Evolutionary conservation across 2,888 invertebrate species (phyloP), one percentile per base, ranked within the genome.

Genomic region (Crocallis elinguaria): DNA sequence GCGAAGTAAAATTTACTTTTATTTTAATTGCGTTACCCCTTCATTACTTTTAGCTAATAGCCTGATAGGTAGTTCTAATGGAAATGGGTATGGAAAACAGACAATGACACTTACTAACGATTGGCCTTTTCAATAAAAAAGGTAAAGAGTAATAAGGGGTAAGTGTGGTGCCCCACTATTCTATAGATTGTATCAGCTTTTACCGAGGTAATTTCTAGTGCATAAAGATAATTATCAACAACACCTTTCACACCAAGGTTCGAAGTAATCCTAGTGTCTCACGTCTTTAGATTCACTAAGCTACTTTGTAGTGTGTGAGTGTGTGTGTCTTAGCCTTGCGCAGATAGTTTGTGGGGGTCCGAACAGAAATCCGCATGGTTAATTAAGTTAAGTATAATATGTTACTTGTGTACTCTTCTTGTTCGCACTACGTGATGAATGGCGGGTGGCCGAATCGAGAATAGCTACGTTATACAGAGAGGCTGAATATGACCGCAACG

Each of bases 151-250:
- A n/a, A n/a, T n/a, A n/a, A n/a, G n/a, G n/a, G 21, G 41, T 25
- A 17, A 25, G 46, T 46, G 46, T 42, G 37, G 13, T 33, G 25
- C 41, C 23, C 33, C 30, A n/a, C 32, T 49, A 33, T 19, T 48
- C 33, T 11, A 25, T 23, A 43, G 48, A 48, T 48, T 7, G 23
- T 54, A 54, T 54, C 48, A 43, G 43, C 29, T 13, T 23, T 50
- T 39, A 45, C 37, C 27, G 53, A 48, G 48, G 38, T 54, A 43
- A 37, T 33, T 35, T 21, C 45, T 23, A 48, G 48, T 54, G 53
- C 53, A 48, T 46, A 44, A 29, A 25, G 53, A 43, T 54, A 14
- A 33, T 6, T 43, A 53, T 54, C 53, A 39, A 29, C 33, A 42
- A 7, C 42, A 35, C 19, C 36, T 32, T 54, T 33, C 48, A 49